A percentile compares a stretch with the other conserved stretches of the same genome.
Conservation (phyloP, 2,113 vertebrate species). For the Columba janthina region DNA sequence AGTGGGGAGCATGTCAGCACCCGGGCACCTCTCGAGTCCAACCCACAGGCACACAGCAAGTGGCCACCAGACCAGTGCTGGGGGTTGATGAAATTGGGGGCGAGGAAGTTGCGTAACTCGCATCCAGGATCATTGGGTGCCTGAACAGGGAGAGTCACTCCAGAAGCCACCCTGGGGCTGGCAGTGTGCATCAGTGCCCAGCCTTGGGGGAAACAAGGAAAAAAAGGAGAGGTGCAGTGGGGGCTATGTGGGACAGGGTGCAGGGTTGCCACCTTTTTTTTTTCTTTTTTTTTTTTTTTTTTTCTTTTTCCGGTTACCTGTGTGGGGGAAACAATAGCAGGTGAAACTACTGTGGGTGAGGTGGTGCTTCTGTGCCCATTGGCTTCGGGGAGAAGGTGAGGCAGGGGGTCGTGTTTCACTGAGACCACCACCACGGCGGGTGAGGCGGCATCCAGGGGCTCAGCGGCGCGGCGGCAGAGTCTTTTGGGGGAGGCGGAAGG, state of each 20-base stretch:
- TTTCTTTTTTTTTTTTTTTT: neutral
- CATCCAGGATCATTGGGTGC: neutral
- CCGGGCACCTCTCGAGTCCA: neutral
- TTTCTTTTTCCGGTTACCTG: slow-evolving; percentile 81
- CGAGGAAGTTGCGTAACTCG: neutral
- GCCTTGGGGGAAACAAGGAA: neutral
- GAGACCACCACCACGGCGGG: slow-evolving; percentile 77
- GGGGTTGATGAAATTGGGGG: accelerated
- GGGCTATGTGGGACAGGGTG: neutral
- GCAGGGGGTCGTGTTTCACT: slow-evolving; percentile 80
- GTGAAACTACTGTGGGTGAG: slow-evolving; percentile 79
- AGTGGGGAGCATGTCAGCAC: neutral
- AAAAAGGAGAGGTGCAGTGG: neutral
- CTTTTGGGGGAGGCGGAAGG: slow-evolving; percentile 83
- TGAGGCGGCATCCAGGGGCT: slow-evolving; percentile 71
- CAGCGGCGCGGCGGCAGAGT: slow-evolving; percentile 79
- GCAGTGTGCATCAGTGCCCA: neutral
- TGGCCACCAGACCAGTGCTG: accelerated
- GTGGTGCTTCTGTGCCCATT: slow-evolving; percentile 77
- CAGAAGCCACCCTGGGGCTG: neutral
- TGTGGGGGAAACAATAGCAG: slow-evolving; percentile 80
- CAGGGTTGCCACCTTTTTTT: neutral
- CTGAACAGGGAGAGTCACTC: neutral
- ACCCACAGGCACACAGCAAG: neutral
- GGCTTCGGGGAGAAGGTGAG: slow-evolving; percentile 78